Base-by-base conservation (phyloP, 2,113 vertebrate species). In the Pholis gunnellus region DNA sequence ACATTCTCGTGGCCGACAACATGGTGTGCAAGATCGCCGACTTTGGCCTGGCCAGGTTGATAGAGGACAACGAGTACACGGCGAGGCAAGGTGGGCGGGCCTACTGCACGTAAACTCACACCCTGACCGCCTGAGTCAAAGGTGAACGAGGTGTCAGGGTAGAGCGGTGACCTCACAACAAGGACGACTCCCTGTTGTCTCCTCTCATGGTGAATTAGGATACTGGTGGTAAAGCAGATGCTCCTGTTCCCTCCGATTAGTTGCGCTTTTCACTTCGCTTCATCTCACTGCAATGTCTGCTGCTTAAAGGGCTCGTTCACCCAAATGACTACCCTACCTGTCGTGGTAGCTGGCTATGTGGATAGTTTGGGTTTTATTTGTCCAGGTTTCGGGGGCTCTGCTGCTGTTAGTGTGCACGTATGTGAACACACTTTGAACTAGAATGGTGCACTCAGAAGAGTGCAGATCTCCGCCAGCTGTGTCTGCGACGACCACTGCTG, bases 11-110 rank as follows among this genome's bases (percentile, higher is more conserved):
- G 56, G 97, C 96, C 61, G 98, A 99, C 91, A 99, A 98, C 93
- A 96, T 98, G 88, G 97, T 97, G 76, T 99, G 98, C 91, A 99
- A 98, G 95, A 99, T 99, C 90, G 97, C 98, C 50, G 98, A 99
- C 92, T 99, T 99, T 57, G 98, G 98, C 59, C 95, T 99, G 94
- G 98, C 98, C 94, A 95, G 98, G 89, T 95, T 99, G 93, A 99
- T 98, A 93, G 98, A 99, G 92, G 98, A 98, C 95, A 98, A 99
- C 91, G 97, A 98, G 87, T 98, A 99, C 87, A 99, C 97, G 2
- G 97, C 97, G 70, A 97, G 97, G 88, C 98, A 99, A 96, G 97
- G 97, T 97, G 92, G 92, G 92, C 56, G 56, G 56, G 56, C 25
- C 56, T 29, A 29, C 25, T 77, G 9, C 65, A 72, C 3, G 6